Conservation (phyloP, 2,113 vertebrate genomes). For the Nyctibius bracteatus region DNA sequence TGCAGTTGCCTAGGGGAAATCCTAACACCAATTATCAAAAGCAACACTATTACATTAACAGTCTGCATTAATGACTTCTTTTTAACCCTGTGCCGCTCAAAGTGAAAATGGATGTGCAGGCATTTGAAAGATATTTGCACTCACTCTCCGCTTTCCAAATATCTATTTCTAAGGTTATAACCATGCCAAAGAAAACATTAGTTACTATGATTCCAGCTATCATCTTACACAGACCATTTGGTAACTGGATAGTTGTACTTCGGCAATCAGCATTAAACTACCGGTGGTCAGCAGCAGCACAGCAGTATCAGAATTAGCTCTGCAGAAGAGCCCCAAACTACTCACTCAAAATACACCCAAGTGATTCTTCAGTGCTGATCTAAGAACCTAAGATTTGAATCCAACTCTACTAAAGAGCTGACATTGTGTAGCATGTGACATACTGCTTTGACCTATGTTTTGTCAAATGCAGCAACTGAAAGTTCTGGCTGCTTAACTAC, state of each 20-base stretch:
- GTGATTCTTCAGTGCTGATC: background rate
- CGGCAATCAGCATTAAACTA: background rate
- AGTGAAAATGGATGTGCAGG: background rate
- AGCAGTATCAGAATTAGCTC: background rate
- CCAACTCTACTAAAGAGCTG: background rate
- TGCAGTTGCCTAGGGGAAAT: constrained; percentile 57
- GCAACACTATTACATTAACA: constrained; percentile 5
- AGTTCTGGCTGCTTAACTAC: background rate
- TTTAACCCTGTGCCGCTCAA: background rate
- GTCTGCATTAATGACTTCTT: background rate
- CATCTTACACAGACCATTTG: background rate
- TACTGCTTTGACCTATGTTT: background rate
- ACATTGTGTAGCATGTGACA: accelerated
- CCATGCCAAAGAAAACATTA: background rate
- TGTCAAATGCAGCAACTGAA: background rate
- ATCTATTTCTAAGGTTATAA: background rate
- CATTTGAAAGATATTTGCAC: background rate
- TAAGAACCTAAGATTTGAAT: background rate
- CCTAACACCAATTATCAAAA: constrained; percentile 47
- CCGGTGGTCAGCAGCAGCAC: background rate
- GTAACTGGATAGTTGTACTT: background rate
- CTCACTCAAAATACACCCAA: background rate
- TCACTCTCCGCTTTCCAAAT: background rate
- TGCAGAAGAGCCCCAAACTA: background rate
- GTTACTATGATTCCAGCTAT: background rate